Evolutionary conservation across 1,140 invertebrate species (phyloP).

Genomic region (Drosophila auraria): DNA sequence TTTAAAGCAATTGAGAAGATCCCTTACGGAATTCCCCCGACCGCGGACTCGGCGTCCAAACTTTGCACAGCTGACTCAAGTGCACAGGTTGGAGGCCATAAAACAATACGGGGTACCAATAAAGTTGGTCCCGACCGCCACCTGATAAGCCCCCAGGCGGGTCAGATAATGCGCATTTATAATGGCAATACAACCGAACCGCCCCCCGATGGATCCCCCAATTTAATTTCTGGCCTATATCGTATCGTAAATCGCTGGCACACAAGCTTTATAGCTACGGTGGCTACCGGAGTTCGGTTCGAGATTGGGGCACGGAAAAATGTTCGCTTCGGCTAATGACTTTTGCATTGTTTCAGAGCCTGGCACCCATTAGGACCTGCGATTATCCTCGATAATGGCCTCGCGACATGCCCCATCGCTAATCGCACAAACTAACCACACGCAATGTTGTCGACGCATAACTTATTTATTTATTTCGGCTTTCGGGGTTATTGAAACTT

Average conservation of each 20-base stretch:
- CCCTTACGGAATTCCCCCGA: slow-evolving; percentile 9
- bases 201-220: not conserved
- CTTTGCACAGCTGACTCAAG: slow-evolving; percentile 65
- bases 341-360: slow-evolving; percentile 30
- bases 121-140: slow-evolving; percentile 42
- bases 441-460: slow-evolving; percentile 49
- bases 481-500: slow-evolving; percentile 74
- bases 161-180: slow-evolving; percentile 64
- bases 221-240: slow-evolving; percentile 10
- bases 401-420: slow-evolving; percentile 28
- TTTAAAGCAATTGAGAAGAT: slow-evolving; percentile 68
- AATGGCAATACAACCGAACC: slow-evolving; percentile 24
- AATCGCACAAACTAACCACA: slow-evolving; percentile 56
- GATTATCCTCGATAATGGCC: slow-evolving; percentile 21
- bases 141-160: slow-evolving; percentile 50
- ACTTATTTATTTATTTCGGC: slow-evolving; percentile 51
- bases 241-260: slow-evolving; percentile 60
- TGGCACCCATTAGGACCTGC: slow-evolving; percentile 45
- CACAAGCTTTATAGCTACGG: slow-evolving; percentile 21
- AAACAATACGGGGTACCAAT: slow-evolving; percentile 44
- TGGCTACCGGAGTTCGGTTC: slow-evolving; percentile 29
- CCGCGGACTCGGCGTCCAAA: not conserved
- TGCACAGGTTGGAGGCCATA: slow-evolving; percentile 51
- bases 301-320: slow-evolving; percentile 18
- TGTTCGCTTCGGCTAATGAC: slow-evolving; percentile 22